A percentile compares a stretch with the other conserved stretches of the same genome.
phyloP scores from a whole-genome alignment of 2,888 invertebrate species.

The Pyrochroa serraticornis region DNA sequence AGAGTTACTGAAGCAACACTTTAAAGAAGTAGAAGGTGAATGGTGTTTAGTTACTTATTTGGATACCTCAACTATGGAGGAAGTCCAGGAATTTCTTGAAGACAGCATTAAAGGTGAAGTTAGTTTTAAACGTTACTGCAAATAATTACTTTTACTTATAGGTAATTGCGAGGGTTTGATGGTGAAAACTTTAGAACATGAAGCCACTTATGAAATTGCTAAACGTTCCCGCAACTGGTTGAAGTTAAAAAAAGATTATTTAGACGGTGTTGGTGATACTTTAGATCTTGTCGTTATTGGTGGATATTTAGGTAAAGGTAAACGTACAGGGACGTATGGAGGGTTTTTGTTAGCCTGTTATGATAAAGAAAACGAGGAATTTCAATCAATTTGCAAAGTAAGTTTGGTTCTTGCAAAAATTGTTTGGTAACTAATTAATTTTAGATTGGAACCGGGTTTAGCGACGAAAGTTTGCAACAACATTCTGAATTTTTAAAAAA shows the following conservation, averaged over 20 bases:
- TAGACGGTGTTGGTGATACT: conserved; percentile 96
- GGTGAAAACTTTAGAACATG: conserved; percentile 91
- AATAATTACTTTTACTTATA: too few species aligned
- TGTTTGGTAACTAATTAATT: conserved; percentile 23
- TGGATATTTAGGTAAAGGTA: conserved; percentile 91
- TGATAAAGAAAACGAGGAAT: conserved; percentile 87
- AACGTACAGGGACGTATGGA: conserved; percentile 90
- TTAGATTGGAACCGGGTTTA: conserved; percentile 91
- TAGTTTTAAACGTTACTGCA: too few species aligned
- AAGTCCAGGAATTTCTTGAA: conserved; percentile 92
- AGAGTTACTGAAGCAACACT: conserved; percentile 72
- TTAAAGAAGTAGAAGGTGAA: conserved; percentile 75
- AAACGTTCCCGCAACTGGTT: conserved; percentile 93
- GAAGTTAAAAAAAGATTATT: conserved; percentile 96
- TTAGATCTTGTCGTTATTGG: conserved; percentile 95
- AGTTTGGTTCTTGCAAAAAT: neutral
- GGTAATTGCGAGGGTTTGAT: conserved; percentile 97
- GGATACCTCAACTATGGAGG: conserved; percentile 86
- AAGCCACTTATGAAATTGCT: conserved; percentile 96
- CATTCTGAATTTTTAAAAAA: conserved; percentile 79
- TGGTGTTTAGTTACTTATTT: conserved; percentile 87
- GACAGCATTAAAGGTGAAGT: conserved; percentile 79
- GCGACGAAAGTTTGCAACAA: conserved; percentile 82
- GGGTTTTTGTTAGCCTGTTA: conserved; percentile 95
- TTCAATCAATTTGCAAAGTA: conserved; percentile 91